Base-by-base conservation (phyloP, 92 coral and sea anemone species). In the Heteractis magnifica region DNA sequence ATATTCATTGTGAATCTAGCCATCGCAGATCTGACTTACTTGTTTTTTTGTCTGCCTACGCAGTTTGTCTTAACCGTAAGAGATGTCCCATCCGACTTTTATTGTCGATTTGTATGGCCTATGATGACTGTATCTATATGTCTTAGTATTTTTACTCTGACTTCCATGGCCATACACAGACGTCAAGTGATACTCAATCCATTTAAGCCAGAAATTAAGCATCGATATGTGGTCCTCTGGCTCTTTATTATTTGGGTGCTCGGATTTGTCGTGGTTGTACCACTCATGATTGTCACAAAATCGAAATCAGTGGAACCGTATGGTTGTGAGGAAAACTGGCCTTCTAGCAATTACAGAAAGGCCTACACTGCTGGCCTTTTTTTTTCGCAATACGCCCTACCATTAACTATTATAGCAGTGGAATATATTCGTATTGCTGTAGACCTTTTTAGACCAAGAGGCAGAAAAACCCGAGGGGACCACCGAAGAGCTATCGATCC, bases 131-230 rank as follows among this genome's bases (percentile, higher is more conserved):
- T 90, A 78, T 84, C 99, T 1, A 91, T 97, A 13, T 92, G 95
- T 56, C 86, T 94, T 5, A 92, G 97, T 64, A 95, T 95, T 13
- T 97, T 94, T 75, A 97, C 99, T 3, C 88, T 97, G 13, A 95
- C 99, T 8, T 95, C 99, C 77, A 92, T 97, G 99, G 98, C 98
- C 15, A 90, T 94, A 26, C 94, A 93, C 71, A 91, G 99, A 18
- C 88, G 94, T 75, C 86, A 87, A 58, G 98, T 92, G 21, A 95
- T 97, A 62, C 71, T 97, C 20, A 92, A 94, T 56, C 99, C 99
- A 56, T 90, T 94, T 65, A 88, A 90, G 72, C 89, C 98, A 9
- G 98, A 95, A 81, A 80, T 89, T 76, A 87, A 88, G 50, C 93
- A 92, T 86, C 92, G 92, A 50, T 89, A 89, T 52, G 77, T 92